phyloP scores from a whole-genome alignment of 2,113 vertebrate species.

The mouse (Mus musculus) region DNA sequence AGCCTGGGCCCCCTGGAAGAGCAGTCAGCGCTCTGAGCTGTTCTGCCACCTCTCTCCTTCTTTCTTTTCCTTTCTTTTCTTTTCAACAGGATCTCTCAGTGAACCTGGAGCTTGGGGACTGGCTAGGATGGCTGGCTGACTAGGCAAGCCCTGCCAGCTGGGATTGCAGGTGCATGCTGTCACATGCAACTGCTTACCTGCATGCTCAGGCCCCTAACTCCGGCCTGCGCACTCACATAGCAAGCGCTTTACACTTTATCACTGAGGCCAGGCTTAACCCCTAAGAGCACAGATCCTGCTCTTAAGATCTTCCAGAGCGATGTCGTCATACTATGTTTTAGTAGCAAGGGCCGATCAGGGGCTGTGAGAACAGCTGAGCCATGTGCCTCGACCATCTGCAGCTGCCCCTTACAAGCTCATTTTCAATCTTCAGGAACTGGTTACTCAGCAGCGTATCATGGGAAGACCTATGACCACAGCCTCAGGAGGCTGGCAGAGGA shows the following conservation, averaged over 20 bases:
- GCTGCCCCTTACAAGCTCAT: not conserved
- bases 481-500: not conserved
- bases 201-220: not conserved
- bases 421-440: constrained; percentile 11
- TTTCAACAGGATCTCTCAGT: not conserved
- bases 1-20: not conserved
- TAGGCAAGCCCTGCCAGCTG: not conserved
- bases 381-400: not conserved
- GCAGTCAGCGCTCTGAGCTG: not conserved
- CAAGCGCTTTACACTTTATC: not conserved
- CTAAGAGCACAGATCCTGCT: not conserved
- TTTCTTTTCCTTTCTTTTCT: not conserved
- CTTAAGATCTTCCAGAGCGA: not conserved
- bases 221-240: not conserved
- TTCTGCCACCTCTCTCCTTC: not conserved
- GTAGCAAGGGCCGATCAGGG: not conserved
- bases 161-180: not conserved
- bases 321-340: not conserved
- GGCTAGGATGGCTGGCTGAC: not conserved
- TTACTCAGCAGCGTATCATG: not conserved
- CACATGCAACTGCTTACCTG: not conserved
- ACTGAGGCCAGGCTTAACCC: not conserved
- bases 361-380: not conserved
- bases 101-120: not conserved
- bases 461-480: not conserved